Base-by-base conservation (phyloP, 2,113 vertebrate species). In the Cercopithecus mona region DNA sequence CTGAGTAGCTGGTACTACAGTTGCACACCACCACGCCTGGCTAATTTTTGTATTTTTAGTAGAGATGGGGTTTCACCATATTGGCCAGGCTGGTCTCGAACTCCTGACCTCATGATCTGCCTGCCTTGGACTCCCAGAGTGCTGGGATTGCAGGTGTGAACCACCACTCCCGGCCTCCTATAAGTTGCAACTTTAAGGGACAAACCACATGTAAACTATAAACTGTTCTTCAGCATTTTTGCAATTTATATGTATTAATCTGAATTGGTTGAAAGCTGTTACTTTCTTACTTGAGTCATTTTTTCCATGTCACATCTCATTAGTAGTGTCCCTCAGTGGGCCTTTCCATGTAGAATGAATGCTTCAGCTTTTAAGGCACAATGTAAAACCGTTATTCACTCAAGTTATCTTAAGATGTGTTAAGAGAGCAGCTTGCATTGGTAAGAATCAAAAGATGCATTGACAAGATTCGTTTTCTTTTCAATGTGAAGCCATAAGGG, bases 171-270 rank as follows among this genome's bases (percentile, higher is more conserved):
- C 2, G 4, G 61, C 61, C 12, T 64, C 59, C 59, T 30, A 13
- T 64, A 64, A 12, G 68, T 95, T 93, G 48, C 8, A 70, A 72
- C 89, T 97, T 96, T 89, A 94, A 97, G 82, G 59, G 83, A 45
- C 0, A 25, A 90, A 93, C 9, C 8, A 88, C 17, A 75, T 27
- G 10, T 8, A 13, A 7, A 18, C 11, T 90, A 32, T 7, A 79
- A 93, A 35, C 18, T 93, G 18, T 35, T 95, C 40, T 95, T 97
- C 85, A 94, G 75, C 90, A 78, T 4, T 66, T 80, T 78, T 50
- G 70, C 76, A 43, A n/a, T 96, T 97, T 96, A 68, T 96, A 97
- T 96, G 88, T 96, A 92, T 86, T 97, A 88, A 64, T 17, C 93
- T 84, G 96, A 97, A 98, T 79, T 95, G 87, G 20, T 79, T 48